Percentiles rank a stretch among this genome's conserved stretches.
These are phyloP conservation scores for Bilobella aurantiaca DNA, from an alignment of 1,140 invertebrate genomes.

Conservation along the genomic window DNA sequence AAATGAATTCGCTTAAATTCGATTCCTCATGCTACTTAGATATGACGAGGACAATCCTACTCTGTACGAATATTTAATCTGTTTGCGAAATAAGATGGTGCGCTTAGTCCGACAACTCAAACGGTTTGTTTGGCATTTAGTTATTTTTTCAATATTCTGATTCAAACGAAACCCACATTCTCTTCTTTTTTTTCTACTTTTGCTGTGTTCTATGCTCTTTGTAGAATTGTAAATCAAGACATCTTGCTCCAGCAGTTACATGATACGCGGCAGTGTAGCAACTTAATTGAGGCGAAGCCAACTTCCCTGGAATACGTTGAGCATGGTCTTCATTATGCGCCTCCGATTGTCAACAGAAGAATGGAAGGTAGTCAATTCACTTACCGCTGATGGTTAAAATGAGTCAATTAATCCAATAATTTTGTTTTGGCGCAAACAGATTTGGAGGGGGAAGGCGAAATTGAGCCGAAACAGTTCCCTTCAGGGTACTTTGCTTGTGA, in stretches of 20 bases:
- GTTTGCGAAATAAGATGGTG: constrained; percentile 18
- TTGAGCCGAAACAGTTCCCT: constrained; percentile 37
- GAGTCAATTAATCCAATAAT: background rate
- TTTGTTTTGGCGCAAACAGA: background rate
- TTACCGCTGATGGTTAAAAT: background rate
- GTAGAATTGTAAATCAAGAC: constrained; percentile 60
- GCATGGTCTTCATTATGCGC: background rate
- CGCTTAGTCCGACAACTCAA: constrained; percentile 5
- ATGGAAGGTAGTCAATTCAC: background rate
- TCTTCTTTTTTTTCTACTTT: too few relatives aligned
- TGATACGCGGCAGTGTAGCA: constrained; percentile 58
- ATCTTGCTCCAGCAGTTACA: constrained; percentile 58
- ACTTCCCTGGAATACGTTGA: constrained; percentile 46
- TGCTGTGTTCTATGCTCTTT: too few relatives aligned
- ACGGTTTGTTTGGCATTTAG: constrained; percentile 10
- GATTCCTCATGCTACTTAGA: constrained; percentile 46
- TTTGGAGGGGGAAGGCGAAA: constrained; percentile 32
- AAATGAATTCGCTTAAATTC: background rate
- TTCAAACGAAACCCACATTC: background rate
- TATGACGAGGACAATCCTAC: constrained; percentile 35
- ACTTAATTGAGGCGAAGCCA: constrained; percentile 48
- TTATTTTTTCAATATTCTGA: background rate
- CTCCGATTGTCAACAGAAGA: background rate
- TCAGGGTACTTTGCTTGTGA: constrained; percentile 62
- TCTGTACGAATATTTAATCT: constrained; percentile 8